Percentiles rank a stretch among this genome's conserved stretches.
phyloP scores from a whole-genome alignment of 2,888 invertebrate species.

The Smittia aterrima region DNA sequence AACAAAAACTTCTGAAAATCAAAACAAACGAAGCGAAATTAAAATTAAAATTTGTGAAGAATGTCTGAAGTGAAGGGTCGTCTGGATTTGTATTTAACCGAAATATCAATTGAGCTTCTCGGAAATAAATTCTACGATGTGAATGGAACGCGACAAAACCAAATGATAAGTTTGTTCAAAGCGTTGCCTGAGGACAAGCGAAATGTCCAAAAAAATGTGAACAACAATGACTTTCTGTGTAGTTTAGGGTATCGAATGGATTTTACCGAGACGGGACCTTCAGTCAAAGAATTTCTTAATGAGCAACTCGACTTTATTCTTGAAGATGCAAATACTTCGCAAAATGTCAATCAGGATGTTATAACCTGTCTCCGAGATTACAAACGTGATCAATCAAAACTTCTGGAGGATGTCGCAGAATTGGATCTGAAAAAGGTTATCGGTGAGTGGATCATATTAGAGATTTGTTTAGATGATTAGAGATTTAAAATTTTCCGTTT shows the following conservation, averaged over 20 bases:
- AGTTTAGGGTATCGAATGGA: conserved; percentile 23
- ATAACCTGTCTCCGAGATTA: neutral
- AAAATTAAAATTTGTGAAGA: too few relatives aligned
- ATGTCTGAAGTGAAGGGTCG: too few relatives aligned
- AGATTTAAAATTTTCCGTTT: too few relatives aligned
- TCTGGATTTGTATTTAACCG: conserved; percentile 42
- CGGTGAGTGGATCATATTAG: conserved; percentile 22
- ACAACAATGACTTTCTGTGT: conserved; percentile 21
- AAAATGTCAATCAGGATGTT: neutral
- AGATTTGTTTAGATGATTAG: neutral
- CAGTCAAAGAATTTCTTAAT: conserved; percentile 2
- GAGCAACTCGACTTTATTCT: conserved; percentile 29
- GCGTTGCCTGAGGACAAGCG: conserved; percentile 1
- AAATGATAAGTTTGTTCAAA: conserved; percentile 10
- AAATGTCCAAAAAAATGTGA: too few relatives aligned
- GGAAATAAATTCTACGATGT: conserved; percentile 42
- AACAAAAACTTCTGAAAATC: too few relatives aligned
- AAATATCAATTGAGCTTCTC: conserved; percentile 42
- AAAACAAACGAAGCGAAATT: neutral
- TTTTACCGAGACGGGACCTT: neutral
- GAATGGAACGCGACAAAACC: conserved; percentile 34
- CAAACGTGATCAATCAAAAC: neutral
- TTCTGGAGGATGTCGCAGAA: neutral
- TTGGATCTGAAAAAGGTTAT: conserved; percentile 8
- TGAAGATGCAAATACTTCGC: neutral